Percentiles rank a stretch among this genome's conserved stretches.
Conservation (phyloP, 2,797 vertebrate species). For the Amazona finschi region DNA sequence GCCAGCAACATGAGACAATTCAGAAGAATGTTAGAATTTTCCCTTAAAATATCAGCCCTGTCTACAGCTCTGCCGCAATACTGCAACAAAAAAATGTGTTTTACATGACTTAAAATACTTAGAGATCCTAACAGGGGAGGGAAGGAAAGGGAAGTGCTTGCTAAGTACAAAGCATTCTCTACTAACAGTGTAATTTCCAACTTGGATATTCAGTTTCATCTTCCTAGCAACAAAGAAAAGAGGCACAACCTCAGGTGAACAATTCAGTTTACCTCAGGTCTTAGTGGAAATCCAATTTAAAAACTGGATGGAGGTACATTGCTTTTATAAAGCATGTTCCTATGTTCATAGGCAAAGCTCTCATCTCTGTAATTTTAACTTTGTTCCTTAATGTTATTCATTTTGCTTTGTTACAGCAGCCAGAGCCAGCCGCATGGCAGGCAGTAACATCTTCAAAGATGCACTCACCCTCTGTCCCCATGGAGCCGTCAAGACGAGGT, state of each 20-base stretch:
- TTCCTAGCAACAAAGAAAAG: not conserved
- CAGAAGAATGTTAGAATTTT: not conserved
- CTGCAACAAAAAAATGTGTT: not conserved
- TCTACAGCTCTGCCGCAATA: not conserved
- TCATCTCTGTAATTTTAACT: not conserved
- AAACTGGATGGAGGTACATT: not conserved
- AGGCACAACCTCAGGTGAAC: not conserved
- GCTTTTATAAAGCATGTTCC: not conserved
- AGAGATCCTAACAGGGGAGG: not conserved
- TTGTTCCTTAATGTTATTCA: not conserved
- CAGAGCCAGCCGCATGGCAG: not conserved
- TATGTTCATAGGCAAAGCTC: not conserved
- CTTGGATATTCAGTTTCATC: not conserved
- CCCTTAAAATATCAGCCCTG: not conserved
- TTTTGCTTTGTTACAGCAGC: constrained; percentile 39
- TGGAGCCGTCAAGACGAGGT: constrained; percentile 13
- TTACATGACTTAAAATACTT: not conserved
- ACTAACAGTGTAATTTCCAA: not conserved
- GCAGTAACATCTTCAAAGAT: not conserved
- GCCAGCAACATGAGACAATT: not conserved
- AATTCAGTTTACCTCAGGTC: not conserved
- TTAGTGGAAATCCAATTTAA: not conserved
- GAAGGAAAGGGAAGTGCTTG: not conserved
- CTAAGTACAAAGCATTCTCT: not conserved
- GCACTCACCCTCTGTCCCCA: not conserved